Evolutionary conservation across 2,113 vertebrate genomes (phyloP), one percentile per base, ranked within the genome.

Genomic region (Eclectus roratus): DNA sequence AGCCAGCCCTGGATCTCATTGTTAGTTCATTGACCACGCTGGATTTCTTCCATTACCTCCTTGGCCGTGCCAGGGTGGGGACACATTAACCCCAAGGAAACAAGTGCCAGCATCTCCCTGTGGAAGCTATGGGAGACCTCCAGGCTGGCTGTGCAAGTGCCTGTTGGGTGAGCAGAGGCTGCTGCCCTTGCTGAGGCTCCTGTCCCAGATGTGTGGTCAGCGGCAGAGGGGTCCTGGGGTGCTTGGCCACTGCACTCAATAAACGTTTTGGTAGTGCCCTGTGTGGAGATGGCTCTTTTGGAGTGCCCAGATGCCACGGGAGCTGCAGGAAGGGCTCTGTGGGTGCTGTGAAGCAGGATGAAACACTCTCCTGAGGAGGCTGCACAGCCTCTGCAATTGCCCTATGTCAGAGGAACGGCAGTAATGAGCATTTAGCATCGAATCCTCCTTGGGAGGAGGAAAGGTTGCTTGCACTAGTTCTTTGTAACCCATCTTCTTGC

Each of bases 51-150:
- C 28, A 27, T 8, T 15, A 4, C 41, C 71, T 43, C 44, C 25
- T 56, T 31, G 56, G 56, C 86, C 53, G 3, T 1, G 2, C 56
- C 17, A 6, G 3, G 28, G 44, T 6, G 4, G 49, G 33, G 64
- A 50, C 24, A 1, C 6, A 0, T 11, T 33, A 31, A 9, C 23
- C 70, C 31, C 13, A 1, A 21, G 82, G 41, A 15, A 56, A 37
- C 24, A 1, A 28, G 17, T 2, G 28, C 72, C 58, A 0, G 3
- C 5, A 0, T 39, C 41, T 70, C 44, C 61, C 13, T 21, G 9
- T 1, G 55, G 69, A 0, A 58, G 56, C 56, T 35, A 35, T 15
- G 21, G 21, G 56, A 35, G 33, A 35, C 56, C 56, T 58, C 33
- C 56, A 58, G 33, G 17, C 1, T 43, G 64, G 41, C 56, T 14